Conservation (phyloP, 1,140 invertebrate species). For the Lucilia cuprina region DNA sequence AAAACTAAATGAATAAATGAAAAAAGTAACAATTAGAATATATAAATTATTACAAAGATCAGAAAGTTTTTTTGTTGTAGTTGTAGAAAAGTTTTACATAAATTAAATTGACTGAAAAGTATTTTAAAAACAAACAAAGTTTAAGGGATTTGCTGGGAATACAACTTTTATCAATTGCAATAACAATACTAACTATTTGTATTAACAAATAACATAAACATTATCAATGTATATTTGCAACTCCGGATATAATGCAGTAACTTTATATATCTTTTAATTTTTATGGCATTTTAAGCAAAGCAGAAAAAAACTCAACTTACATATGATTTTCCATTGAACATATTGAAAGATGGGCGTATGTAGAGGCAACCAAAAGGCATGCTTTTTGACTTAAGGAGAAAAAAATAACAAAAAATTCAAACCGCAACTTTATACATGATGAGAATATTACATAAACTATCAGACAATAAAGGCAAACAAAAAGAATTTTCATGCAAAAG, state of each 20-base stretch:
- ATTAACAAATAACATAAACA: too few relatives aligned
- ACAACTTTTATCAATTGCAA: too few relatives aligned
- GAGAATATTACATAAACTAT: constrained; percentile 6
- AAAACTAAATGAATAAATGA: neutral
- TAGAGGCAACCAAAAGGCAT: neutral
- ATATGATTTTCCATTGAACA: neutral
- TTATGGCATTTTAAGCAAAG: neutral
- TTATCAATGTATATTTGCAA: too few relatives aligned
- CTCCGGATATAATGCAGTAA: neutral
- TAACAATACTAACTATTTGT: too few relatives aligned
- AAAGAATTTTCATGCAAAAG: constrained; percentile 16
- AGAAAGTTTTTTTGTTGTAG: neutral
- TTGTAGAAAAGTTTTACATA: neutral
- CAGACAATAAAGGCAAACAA: constrained; percentile 20
- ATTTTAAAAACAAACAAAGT: too few relatives aligned
- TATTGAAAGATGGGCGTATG: neutral
- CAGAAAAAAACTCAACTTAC: neutral
- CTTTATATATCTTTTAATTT: neutral
- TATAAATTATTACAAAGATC: neutral
- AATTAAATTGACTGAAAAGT: too few relatives aligned
- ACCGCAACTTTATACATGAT: neutral
- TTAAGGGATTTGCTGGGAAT: too few relatives aligned
- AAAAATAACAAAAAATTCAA: neutral
- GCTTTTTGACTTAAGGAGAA: neutral
- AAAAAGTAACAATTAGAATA: neutral